Conservation (phyloP, 2,113 vertebrate species). For the Zingel zingel region DNA sequence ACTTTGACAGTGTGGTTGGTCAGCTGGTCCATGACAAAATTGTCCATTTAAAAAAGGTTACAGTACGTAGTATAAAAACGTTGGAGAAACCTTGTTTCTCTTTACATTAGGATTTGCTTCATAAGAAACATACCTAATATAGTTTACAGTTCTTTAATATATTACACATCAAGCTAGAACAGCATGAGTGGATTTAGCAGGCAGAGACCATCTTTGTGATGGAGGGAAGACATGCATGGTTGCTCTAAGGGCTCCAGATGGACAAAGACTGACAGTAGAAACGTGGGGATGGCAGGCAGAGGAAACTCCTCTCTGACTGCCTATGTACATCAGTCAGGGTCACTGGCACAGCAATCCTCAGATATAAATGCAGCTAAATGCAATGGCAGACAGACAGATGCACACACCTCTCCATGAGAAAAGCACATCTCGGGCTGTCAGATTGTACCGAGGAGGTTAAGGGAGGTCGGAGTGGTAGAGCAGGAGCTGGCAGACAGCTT, state of each 20-base stretch:
- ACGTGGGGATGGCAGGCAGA: slow-evolving; percentile 32
- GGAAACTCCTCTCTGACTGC: slow-evolving; percentile 60
- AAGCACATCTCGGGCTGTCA: slow-evolving; percentile 69
- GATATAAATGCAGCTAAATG: slow-evolving; percentile 56
- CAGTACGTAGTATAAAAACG: no score
- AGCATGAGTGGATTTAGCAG: slow-evolving; percentile 40
- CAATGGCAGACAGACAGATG: slow-evolving; percentile 55
- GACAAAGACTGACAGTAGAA: slow-evolving; percentile 56
- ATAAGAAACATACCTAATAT: slow-evolving; percentile 26
- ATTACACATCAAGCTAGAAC: slow-evolving; percentile 47
- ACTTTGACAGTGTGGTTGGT: no score
- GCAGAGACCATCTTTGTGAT: slow-evolving; percentile 31
- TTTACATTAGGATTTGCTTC: slow-evolving; percentile 16
- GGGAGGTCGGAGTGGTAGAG: slow-evolving; percentile 62
- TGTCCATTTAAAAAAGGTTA: no score
- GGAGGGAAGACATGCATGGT: slow-evolving; percentile 58
- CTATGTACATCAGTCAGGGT: slow-evolving; percentile 65
- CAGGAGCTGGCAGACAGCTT: slow-evolving; percentile 59
- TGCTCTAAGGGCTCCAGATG: slow-evolving; percentile 53
- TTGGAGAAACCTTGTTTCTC: no score
- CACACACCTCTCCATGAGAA: slow-evolving; percentile 55
- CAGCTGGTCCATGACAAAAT: no score
- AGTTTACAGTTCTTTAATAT: slow-evolving; percentile 46
- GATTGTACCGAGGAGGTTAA: slow-evolving; percentile 53
- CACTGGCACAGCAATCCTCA: slow-evolving; percentile 50